Evolutionary conservation across 1,140 invertebrate species (phyloP), one percentile per base, ranked within the genome.

Genomic region (Drosophila truncata): DNA sequence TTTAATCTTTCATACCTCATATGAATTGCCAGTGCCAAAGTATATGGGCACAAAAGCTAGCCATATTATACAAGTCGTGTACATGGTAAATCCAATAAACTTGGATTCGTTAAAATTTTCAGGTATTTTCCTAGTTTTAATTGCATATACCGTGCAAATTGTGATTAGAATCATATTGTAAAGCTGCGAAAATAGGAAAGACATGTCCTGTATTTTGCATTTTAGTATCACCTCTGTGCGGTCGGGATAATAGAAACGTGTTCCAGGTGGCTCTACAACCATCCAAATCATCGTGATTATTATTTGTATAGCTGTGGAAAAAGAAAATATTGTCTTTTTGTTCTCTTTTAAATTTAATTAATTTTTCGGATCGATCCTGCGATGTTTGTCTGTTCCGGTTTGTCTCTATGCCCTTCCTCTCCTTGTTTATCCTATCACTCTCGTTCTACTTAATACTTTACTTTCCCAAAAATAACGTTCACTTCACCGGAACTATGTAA

Each of bases 31-130:
- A 57, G 96, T 96, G 4, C 96, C 96, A 87, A 95, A 97, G 93
- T 97, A 97, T 67, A 98, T 97, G 3, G 97, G 96, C 10, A 97
- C 94, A 92, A 98, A 98, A n/a, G 97, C 97, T 25, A 97, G 93
- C 97, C 97, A 98, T 67, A 97, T 97, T 16, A 98, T 96, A 74
- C 97, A 96, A 1, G 97, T 98, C 1, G 97, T 97, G 91, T 98
- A 98, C 96, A 97, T 97, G 4, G 96, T 96, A 76, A 97, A 97
- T 14, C 96, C 96, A 70, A 97, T 97, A 82, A 96, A 97, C 92
- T 97, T 96, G 0, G 96, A 96, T 90, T 97, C 96, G 93, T 98
- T 98, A 91, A 98, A 98, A 91, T 98, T 98, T 93, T 97, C 97
- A 0, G 97, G 97, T 42, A 98, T 94, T 85, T 97, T 97, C 16